Evolutionary conservation across 2,888 invertebrate species (phyloP).

Genomic region (Calameuta pallipes): DNA sequence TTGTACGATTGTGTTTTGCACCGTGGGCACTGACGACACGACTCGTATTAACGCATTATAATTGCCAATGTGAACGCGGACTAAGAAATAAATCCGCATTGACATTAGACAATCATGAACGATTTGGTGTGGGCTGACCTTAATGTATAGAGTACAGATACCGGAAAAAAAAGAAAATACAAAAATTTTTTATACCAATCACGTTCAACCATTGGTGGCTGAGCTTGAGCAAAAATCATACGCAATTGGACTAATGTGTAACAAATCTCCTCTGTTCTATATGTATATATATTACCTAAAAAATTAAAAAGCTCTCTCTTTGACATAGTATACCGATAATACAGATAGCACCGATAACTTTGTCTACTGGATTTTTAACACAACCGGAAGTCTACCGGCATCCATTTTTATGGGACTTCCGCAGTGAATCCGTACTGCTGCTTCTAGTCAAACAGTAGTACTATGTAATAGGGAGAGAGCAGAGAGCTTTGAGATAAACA

Average conservation of each 20-base stretch:
- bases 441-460: not conserved
- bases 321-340: not conserved
- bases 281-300: not conserved
- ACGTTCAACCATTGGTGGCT: conserved; percentile 61
- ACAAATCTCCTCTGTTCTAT: not conserved
- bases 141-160: conserved; percentile 63
- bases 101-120: conserved; percentile 47
- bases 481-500: no score
- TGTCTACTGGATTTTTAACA: not conserved
- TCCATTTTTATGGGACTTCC: not conserved
- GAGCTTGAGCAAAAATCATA: conserved; percentile 53
- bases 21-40: conserved; percentile 63
- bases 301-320: not conserved
- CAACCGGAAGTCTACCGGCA: not conserved
- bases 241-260: conserved; percentile 26
- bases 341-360: not conserved
- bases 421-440: not conserved
- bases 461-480: not conserved
- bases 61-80: not conserved
- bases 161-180: not conserved
- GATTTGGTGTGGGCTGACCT: conserved; percentile 66
- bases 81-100: not conserved
- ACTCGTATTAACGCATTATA: not conserved
- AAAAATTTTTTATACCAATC: conserved; percentile 15
- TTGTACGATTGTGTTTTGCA: conserved; percentile 64